A percentile compares a stretch with the other conserved stretches of the same genome.
phyloP scores from a whole-genome alignment of 2,888 invertebrate genomes.

The Drosophila histrio region DNA sequence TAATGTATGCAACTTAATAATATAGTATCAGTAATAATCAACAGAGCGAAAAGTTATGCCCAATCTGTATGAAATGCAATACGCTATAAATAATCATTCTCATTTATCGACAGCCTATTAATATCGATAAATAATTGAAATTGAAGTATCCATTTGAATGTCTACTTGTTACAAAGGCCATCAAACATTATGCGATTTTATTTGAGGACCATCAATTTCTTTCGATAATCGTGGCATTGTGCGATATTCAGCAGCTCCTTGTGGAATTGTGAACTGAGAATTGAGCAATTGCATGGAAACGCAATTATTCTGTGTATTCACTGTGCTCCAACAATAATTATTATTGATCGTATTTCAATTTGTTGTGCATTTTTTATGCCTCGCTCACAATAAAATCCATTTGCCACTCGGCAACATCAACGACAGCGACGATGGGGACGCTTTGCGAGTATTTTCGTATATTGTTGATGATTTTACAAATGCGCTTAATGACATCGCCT shows the following conservation, averaged over 20 bases:
- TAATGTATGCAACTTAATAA: not conserved
- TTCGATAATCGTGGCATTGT: slow-evolving; percentile 66
- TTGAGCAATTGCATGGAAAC: slow-evolving; percentile 79
- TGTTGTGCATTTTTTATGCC: slow-evolving; percentile 66
- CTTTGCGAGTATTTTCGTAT: slow-evolving; percentile 32
- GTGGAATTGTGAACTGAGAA: slow-evolving; percentile 72
- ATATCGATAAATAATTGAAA: not conserved
- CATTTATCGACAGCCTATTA: not conserved
- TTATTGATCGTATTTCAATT: slow-evolving; percentile 81
- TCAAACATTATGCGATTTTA: slow-evolving; percentile 33
- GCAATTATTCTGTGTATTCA: slow-evolving; percentile 79
- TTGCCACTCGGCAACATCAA: slow-evolving; percentile 39
- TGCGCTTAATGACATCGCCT: slow-evolving; percentile 73
- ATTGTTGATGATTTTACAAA: slow-evolving; percentile 77
- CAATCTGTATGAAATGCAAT: not conserved
- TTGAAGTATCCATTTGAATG: slow-evolving; percentile 6
- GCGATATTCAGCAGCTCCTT: slow-evolving; percentile 62
- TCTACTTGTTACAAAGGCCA: slow-evolving; percentile 31
- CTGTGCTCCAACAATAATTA: slow-evolving; percentile 75
- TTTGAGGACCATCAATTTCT: slow-evolving; percentile 56
- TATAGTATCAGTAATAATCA: not conserved
- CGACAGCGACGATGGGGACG: slow-evolving; percentile 7
- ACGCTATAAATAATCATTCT: not conserved
- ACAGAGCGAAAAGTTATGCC: not conserved
- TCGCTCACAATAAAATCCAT: slow-evolving; percentile 64